phyloP scores from a whole-genome alignment of 2,113 vertebrate species.

The Psephotus haematonotus region DNA sequence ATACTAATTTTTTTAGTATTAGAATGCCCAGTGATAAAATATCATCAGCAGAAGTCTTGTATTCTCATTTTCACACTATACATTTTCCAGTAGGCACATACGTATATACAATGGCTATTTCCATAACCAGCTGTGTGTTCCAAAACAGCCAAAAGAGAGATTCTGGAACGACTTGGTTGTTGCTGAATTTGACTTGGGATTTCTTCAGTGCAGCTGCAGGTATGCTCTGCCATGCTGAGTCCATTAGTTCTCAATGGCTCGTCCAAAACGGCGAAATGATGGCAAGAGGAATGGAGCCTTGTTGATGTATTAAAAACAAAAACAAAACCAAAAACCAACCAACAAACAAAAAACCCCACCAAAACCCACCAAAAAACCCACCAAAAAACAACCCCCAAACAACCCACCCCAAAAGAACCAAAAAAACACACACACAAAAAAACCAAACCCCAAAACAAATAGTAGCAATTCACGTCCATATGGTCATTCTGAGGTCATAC shows the following conservation, averaged over 20 bases:
- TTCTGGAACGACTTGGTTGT: neutral
- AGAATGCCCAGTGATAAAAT: neutral
- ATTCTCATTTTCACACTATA: slow-evolving; percentile 22
- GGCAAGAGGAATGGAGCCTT: slow-evolving; percentile 36
- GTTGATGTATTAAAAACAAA: slow-evolving; percentile 5
- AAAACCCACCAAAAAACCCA: neutral
- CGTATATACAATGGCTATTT: slow-evolving; percentile 34
- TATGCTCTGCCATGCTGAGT: neutral
- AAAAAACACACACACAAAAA: neutral
- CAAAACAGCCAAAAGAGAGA: slow-evolving; percentile 26
- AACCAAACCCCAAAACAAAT: neutral
- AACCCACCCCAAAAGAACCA: neutral
- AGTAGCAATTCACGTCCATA: neutral
- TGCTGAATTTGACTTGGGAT: neutral
- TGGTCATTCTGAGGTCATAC: neutral
- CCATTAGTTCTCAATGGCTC: neutral
- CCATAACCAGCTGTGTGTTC: neutral
- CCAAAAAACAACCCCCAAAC: neutral
- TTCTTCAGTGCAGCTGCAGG: neutral
- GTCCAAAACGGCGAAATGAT: neutral
- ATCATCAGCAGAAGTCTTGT: neutral
- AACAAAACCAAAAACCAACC: too few relatives aligned
- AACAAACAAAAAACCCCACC: neutral
- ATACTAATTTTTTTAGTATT: neutral
- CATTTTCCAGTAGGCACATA: slow-evolving; percentile 45